A percentile compares a stretch with the other conserved stretches of the same genome.
Evolutionary conservation across 2,797 vertebrate species (phyloP).

Genomic region (Melopsittacus undulatus): DNA sequence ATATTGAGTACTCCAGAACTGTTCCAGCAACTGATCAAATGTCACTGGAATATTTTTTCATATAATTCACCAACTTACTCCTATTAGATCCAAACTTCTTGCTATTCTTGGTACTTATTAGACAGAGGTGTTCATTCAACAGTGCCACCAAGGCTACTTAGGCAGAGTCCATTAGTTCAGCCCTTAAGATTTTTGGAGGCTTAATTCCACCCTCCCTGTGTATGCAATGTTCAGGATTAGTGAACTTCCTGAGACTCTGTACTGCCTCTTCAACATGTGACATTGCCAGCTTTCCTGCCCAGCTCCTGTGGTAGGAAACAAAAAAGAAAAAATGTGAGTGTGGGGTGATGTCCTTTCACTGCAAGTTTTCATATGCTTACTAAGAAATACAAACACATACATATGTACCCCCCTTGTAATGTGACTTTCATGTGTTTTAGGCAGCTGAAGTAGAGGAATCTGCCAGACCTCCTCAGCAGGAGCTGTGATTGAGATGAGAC

Average conservation of each 20-base stretch:
- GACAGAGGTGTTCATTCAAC: neutral
- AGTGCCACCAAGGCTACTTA: neutral
- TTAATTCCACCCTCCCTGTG: neutral
- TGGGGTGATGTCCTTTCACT: neutral
- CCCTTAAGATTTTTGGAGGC: neutral
- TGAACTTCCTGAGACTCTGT: neutral
- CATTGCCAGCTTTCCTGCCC: neutral
- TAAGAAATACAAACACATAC: neutral
- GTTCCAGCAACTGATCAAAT: neutral
- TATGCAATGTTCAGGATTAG: neutral
- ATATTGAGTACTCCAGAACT: constrained; percentile 18
- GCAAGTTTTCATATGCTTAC: neutral
- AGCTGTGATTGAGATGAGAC: neutral
- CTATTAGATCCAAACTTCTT: neutral
- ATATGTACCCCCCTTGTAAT: neutral
- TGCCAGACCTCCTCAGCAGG: neutral
- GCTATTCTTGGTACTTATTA: neutral
- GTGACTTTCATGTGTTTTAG: neutral
- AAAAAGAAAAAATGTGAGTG: neutral
- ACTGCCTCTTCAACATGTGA: neutral
- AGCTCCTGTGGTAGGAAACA: neutral
- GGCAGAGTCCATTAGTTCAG: neutral
- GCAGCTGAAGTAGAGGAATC: neutral
- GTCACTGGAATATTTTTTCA: neutral
- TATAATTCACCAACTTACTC: neutral